These are phyloP conservation scores for Drosophila murphyi DNA, from an alignment of 1,140 invertebrate genomes.

Conservation along the genomic window DNA sequence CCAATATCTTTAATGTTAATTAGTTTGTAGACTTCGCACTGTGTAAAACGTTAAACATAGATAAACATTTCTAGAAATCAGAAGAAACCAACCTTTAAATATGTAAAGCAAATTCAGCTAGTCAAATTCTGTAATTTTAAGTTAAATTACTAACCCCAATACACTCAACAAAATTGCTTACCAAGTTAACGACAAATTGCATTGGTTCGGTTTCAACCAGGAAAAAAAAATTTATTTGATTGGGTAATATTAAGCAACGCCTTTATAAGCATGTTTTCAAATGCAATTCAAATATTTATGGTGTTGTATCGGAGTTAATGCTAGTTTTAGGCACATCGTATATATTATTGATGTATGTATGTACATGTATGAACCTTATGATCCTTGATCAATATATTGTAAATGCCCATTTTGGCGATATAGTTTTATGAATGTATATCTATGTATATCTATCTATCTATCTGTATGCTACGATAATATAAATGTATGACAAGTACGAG, in stretches of 20 bases:
- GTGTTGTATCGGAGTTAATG: constrained; percentile 35
- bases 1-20: constrained; percentile 74
- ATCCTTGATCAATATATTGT: constrained; percentile 63
- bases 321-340: constrained; percentile 30
- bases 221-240: constrained; percentile 27
- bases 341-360: constrained; percentile 40
- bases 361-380: constrained; percentile 50
- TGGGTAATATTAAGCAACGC: constrained; percentile 18
- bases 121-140: constrained; percentile 81
- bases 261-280: constrained; percentile 5
- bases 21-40: constrained; percentile 68
- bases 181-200: constrained; percentile 34
- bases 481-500: constrained; percentile 45
- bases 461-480: constrained; percentile 44
- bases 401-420: constrained; percentile 56
- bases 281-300: constrained; percentile 11
- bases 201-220: constrained; percentile 15
- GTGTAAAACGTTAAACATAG: constrained; percentile 51
- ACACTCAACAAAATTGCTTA: constrained; percentile 61
- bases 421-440: constrained; percentile 67
- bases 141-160: constrained; percentile 74
- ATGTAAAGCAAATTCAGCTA: constrained; percentile 84
- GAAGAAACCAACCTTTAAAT: constrained; percentile 64
- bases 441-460: constrained; percentile 62
- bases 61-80: constrained; percentile 35